Evolutionary conservation across 2,888 invertebrate genomes (phyloP).

Genomic region (Caradrina kadenii): DNA sequence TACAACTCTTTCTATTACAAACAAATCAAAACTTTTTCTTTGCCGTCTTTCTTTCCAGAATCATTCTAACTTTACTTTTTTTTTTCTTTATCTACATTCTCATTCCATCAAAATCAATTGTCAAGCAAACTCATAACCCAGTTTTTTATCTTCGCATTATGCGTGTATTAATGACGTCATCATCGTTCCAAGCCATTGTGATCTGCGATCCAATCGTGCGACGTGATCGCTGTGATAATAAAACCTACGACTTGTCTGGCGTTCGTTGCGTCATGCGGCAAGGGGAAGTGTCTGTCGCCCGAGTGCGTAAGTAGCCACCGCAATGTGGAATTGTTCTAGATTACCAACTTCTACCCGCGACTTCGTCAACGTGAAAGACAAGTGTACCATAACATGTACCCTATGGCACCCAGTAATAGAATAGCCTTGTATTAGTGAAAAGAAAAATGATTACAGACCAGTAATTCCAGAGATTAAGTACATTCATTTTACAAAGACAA

Average conservation of each 20-base stretch:
- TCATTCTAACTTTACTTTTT: neutral
- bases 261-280: conserved; percentile 44
- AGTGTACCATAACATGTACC: no score
- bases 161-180: conserved; percentile 36
- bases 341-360: no score
- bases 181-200: conserved; percentile 28
- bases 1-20: conserved; percentile 5
- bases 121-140: conserved; percentile 21
- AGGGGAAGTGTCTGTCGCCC: conserved; percentile 26
- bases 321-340: conserved; percentile 7
- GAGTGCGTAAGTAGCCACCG: conserved; percentile 18
- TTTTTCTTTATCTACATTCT: neutral
- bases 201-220: conserved; percentile 41
- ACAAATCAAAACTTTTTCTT: neutral
- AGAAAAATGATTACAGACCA: no score
- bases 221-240: conserved; percentile 46
- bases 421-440: no score
- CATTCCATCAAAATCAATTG: conserved; percentile 20
- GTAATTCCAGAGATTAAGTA: no score
- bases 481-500: no score
- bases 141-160: conserved; percentile 26
- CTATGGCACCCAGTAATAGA: no score
- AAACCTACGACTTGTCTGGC: conserved; percentile 39
- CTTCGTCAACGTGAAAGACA: no score
- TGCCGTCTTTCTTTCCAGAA: neutral